phyloP scores from a whole-genome alignment of 2,797 vertebrate genomes.

The Chaenodraco wilsoni region DNA sequence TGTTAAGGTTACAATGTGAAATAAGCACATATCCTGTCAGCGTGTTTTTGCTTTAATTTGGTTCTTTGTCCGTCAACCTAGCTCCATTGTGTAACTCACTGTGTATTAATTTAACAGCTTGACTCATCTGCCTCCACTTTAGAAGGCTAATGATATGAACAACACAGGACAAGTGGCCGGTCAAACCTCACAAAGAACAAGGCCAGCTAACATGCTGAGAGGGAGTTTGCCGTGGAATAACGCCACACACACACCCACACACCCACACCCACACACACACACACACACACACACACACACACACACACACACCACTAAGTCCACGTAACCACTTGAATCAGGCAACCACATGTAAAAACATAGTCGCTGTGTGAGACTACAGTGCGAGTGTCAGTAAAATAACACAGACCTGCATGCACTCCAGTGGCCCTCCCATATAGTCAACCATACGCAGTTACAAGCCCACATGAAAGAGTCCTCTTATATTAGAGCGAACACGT shows the following conservation, averaged over 20 bases:
- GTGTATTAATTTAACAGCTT: slow-evolving; percentile 45
- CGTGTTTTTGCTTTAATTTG: slow-evolving; percentile 7
- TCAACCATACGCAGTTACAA: slow-evolving; percentile 33
- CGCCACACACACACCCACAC: background rate
- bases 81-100: slow-evolving; percentile 43
- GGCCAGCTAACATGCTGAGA: slow-evolving; percentile 12
- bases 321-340: slow-evolving; percentile 28
- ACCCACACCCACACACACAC: background rate
- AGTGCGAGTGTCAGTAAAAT: slow-evolving; percentile 24
- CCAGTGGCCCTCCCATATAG: slow-evolving; percentile 17
- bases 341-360: background rate
- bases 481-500: slow-evolving; percentile 30
- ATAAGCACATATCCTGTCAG: background rate
- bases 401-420: slow-evolving; percentile 38
- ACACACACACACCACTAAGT: background rate
- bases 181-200: slow-evolving; percentile 43
- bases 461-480: slow-evolving; percentile 31
- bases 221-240: slow-evolving; percentile 16
- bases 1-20: background rate
- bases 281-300: background rate
- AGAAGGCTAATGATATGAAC: slow-evolving; percentile 43
- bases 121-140: slow-evolving; percentile 69
- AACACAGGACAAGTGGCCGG: slow-evolving; percentile 42
- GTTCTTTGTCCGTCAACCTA: slow-evolving; percentile 31
- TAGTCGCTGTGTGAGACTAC: background rate